Conservation (phyloP, 1,140 invertebrate species). For the Globodera ellingtonae region DNA sequence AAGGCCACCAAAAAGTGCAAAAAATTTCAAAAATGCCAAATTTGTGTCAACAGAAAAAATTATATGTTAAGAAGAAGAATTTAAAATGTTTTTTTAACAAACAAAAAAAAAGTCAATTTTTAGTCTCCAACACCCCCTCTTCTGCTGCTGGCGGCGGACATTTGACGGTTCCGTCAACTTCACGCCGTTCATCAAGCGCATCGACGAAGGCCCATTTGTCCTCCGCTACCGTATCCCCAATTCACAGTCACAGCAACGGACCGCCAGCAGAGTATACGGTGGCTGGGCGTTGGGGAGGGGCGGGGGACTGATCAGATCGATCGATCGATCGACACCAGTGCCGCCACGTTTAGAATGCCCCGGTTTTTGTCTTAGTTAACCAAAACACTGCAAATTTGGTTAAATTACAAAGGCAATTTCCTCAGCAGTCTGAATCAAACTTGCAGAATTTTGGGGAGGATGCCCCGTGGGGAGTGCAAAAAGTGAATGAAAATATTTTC, state of each 20-base stretch:
- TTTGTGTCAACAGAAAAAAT: not conserved
- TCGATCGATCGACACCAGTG: too few relatives aligned
- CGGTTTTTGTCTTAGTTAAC: too few relatives aligned
- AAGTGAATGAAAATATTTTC: too few relatives aligned
- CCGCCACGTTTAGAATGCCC: too few relatives aligned
- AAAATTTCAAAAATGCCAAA: not conserved
- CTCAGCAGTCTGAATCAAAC: too few relatives aligned
- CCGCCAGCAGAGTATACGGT: not conserved
- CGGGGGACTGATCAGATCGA: not conserved
- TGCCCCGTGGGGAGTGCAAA: too few relatives aligned
- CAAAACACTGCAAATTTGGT: too few relatives aligned
- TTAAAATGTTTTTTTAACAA: too few relatives aligned
- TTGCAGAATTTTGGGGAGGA: too few relatives aligned
- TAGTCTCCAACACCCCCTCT: not conserved
- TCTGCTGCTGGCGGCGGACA: not conserved
- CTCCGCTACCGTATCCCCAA: not conserved
- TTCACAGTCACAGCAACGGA: not conserved
- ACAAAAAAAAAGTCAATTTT: not conserved
- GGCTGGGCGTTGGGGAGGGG: not conserved
- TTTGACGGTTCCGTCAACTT: constrained; percentile 21
- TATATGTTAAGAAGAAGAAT: not conserved
- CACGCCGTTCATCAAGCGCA: constrained; percentile 2
- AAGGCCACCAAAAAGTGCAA: not conserved
- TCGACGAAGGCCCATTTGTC: constrained; percentile 21
- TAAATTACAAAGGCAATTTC: too few relatives aligned